phyloP scores from a whole-genome alignment of 2,797 vertebrate species.

The Crenuchus spilurus region DNA sequence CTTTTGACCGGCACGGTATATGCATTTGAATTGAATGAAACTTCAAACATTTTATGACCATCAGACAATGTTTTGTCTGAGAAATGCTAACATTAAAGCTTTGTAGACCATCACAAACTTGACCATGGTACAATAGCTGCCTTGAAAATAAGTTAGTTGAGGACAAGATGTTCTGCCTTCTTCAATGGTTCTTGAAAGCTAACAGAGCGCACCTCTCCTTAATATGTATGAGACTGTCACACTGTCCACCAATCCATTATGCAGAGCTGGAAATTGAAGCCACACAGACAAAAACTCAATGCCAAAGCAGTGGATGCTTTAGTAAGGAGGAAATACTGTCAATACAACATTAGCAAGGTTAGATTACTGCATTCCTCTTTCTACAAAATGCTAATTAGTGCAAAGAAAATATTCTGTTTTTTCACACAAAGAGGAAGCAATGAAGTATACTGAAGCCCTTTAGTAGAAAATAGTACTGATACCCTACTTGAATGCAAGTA shows the following conservation, averaged over 20 bases:
- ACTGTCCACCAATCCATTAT: constrained; percentile 44
- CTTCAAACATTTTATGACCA: too few species aligned
- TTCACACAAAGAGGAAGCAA: too few species aligned
- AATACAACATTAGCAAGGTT: neutral
- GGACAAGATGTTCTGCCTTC: constrained; percentile 34
- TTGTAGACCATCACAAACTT: neutral
- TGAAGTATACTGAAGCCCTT: too few species aligned
- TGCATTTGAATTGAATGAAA: too few species aligned
- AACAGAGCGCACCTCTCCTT: constrained; percentile 41
- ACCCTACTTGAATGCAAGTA: too few species aligned
- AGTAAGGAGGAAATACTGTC: constrained; percentile 31
- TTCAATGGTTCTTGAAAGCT: constrained; percentile 18
- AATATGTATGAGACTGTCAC: constrained; percentile 49
- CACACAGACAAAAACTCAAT: constrained; percentile 52
- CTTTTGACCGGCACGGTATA: too few species aligned
- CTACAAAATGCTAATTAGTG: too few species aligned
- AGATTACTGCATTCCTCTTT: neutral
- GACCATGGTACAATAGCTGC: neutral
- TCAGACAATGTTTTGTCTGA: too few species aligned
- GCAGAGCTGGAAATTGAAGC: constrained; percentile 59
- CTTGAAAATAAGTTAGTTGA: neutral
- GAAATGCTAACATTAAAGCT: neutral
- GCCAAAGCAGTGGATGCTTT: constrained; percentile 39
- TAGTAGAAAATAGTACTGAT: too few species aligned
- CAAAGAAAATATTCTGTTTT: too few species aligned